A percentile compares a stretch with the other conserved stretches of the same genome.
These are phyloP conservation scores for Lophura nycthemera DNA, from an alignment of 2,113 vertebrate genomes.

Conservation along the genomic window DNA sequence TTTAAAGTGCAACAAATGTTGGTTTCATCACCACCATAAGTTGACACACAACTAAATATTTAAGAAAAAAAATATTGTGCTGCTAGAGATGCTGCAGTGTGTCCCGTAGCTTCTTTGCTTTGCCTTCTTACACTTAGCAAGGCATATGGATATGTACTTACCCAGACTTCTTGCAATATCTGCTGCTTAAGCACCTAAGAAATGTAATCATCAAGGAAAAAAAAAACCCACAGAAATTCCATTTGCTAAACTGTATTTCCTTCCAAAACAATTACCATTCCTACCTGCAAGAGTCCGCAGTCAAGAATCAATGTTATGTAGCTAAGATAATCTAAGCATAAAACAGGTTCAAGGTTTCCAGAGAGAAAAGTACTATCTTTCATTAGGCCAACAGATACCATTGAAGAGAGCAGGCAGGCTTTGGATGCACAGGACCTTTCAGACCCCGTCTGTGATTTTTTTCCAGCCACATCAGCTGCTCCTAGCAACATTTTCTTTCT, in stretches of 20 bases:
- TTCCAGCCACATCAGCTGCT: neutral
- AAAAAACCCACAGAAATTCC: neutral
- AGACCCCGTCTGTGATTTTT: neutral
- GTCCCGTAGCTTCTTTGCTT: neutral
- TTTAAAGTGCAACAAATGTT: neutral
- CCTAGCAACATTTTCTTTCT: neutral
- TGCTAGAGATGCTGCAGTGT: neutral
- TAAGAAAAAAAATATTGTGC: neutral
- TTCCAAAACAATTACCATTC: neutral
- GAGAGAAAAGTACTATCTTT: rapidly evolving
- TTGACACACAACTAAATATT: neutral
- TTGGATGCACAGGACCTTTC: neutral
- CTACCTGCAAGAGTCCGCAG: neutral
- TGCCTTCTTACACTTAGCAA: neutral
- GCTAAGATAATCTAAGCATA: neutral
- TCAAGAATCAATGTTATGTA: neutral
- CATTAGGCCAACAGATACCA: neutral
- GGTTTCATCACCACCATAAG: neutral
- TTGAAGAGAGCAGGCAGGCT: neutral
- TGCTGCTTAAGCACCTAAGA: neutral
- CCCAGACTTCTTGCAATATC: neutral
- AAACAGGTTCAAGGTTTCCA: neutral
- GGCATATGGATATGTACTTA: neutral
- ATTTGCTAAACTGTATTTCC: neutral
- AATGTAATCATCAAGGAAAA: neutral